These are phyloP conservation scores for Pilophorus perplexus DNA, from an alignment of 2,888 invertebrate genomes.

Conservation along the genomic window DNA sequence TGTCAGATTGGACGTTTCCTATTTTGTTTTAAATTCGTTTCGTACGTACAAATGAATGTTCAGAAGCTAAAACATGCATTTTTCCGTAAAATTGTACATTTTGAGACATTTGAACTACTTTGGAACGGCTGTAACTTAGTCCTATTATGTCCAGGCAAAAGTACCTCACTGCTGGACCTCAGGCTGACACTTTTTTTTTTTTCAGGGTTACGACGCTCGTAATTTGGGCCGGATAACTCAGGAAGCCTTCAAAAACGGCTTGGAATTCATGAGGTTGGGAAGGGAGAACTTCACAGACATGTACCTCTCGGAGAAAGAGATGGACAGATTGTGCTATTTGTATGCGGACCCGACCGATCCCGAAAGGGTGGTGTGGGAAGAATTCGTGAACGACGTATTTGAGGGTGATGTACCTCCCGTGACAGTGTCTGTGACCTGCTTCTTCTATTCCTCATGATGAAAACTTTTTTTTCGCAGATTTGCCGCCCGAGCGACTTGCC, in stretches of 20 bases:
- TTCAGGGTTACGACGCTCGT: background rate
- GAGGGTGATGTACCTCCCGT: slow-evolving; percentile 25
- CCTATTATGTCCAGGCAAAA: no score
- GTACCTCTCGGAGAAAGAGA: slow-evolving; percentile 27
- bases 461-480: background rate
- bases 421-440: background rate
- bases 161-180: no score
- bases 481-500: background rate
- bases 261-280: slow-evolving; percentile 26
- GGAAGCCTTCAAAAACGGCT: slow-evolving; percentile 26
- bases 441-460: background rate
- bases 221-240: slow-evolving; percentile 4
- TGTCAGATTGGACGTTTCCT: no score
- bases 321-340: slow-evolving; percentile 13
- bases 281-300: slow-evolving; percentile 24
- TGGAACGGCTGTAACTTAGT: no score
- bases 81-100: no score
- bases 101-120: no score
- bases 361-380: slow-evolving; percentile 27
- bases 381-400: slow-evolving; percentile 30
- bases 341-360: slow-evolving; percentile 26
- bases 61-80: no score
- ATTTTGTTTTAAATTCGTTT: no score
- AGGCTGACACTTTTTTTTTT: no score
- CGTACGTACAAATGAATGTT: no score